Conservation (phyloP, 1,140 invertebrate species). For the Orchesella cincta region DNA sequence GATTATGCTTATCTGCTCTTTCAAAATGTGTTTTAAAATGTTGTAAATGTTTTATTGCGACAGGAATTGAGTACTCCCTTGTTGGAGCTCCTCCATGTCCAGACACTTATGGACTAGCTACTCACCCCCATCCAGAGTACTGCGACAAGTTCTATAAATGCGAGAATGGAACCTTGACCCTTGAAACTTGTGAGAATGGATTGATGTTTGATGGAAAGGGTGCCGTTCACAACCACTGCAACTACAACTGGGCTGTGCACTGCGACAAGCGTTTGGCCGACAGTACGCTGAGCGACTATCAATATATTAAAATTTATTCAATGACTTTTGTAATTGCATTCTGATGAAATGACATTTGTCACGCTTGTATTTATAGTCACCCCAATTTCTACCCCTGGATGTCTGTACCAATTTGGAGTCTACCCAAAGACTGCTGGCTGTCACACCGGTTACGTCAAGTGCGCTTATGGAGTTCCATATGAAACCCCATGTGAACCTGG, state of each 20-base stretch:
- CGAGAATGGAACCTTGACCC: conserved; percentile 82
- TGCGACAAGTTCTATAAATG: conserved; percentile 88
- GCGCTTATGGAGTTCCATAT: conserved; percentile 75
- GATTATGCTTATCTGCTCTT: background rate
- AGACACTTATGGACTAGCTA: conserved; percentile 70
- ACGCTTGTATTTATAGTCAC: conserved; percentile 65
- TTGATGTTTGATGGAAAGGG: conserved; percentile 87
- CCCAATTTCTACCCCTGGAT: conserved; percentile 74
- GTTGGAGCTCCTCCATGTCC: conserved; percentile 60
- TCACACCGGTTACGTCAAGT: conserved; percentile 83
- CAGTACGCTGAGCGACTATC: conserved; percentile 60
- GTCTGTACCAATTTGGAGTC: conserved; percentile 85
- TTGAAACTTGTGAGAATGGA: conserved; percentile 89
- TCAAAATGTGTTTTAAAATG: background rate
- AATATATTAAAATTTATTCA: background rate
- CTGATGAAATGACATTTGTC: too few species aligned
- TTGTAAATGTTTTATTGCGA: background rate
- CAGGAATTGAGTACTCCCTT: conserved; percentile 15
- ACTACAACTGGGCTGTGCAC: conserved; percentile 88
- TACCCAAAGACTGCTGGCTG: conserved; percentile 77
- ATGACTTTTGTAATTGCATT: background rate
- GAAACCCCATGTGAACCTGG: conserved; percentile 80
- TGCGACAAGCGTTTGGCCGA: conserved; percentile 81
- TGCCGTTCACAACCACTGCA: conserved; percentile 85
- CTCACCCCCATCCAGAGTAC: conserved; percentile 78